Base-by-base conservation (phyloP, 2,888 invertebrate genomes). In the Chrysolina haemoptera region DNA sequence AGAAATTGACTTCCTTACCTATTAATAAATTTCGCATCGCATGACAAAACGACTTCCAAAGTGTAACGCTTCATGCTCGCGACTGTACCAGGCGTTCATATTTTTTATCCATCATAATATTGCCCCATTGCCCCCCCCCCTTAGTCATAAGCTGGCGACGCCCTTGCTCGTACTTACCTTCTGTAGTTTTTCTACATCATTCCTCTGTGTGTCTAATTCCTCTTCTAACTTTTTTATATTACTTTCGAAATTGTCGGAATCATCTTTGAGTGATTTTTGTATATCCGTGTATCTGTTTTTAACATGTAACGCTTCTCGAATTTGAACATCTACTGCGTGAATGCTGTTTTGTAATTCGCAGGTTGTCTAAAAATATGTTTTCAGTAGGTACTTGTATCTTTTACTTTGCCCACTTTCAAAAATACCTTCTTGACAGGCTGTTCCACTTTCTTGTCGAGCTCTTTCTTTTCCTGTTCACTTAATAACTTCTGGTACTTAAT, bases 221-320 rank as follows among this genome's bases (percentile, higher is more conserved):
- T 92, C 91, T 85, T 94, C 94, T 46, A 95, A 89, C 64, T 91
- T 91, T n/a, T 90, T 88, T 20, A 96, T 88, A 12, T 93, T 93
- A 71, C 92, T 92, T 84, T 94, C 94, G 79, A 94, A 95, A 79
- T 91, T 91, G 1, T 94, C 93, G 0, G 94, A 91, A 83, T 95
- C 95, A 14, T 92, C 91, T 85, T 92, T 89, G 0, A 95, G 87
- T 0, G 93, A 91, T 79, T 90, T 91, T 88, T 92, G 91, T 70
- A 95, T 95, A 1, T 92, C 91, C 48, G 90, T 88, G 84, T 95
- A 96, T 85, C 95, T 95, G 84, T 93, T 94, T 79, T 92, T 92
- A 9, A 95, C 92, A 78, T 95, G 91, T 81, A 94, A 93, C 0
- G 95, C 95, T 87, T 96, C 95, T 84, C 94, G 93, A 90, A 94